Evolutionary conservation across 2,113 vertebrate genomes (phyloP).

Genomic region (Elaphurus davidianus): DNA sequence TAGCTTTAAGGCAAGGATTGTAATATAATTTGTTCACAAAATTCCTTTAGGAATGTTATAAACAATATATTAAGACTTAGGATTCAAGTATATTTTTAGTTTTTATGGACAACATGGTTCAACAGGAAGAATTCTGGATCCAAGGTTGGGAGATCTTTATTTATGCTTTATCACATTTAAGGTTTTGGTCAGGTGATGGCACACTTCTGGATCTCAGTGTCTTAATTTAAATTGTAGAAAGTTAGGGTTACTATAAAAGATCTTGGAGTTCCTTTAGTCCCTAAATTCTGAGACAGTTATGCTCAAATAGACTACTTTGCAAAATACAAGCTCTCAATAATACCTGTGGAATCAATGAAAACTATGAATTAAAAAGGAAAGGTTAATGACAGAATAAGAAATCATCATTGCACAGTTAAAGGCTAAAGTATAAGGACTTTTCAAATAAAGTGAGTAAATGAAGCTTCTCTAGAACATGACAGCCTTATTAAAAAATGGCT

Average conservation of each 20-base stretch:
- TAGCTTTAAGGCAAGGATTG: neutral
- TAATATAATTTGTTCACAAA: neutral
- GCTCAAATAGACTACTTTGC: neutral
- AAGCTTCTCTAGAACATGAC: neutral
- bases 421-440: neutral
- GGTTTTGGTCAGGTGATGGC: neutral
- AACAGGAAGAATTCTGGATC: neutral
- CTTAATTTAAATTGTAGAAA: neutral
- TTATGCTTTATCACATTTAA: neutral
- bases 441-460: constrained; percentile 15
- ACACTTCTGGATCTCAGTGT: neutral
- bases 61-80: neutral
- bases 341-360: neutral
- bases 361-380: constrained; percentile 2
- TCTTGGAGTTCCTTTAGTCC: neutral
- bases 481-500: neutral
- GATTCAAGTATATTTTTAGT: neutral
- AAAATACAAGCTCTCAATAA: neutral
- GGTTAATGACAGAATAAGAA: neutral
- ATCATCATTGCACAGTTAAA: neutral
- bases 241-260: neutral
- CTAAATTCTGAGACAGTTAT: neutral
- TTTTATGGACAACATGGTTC: neutral
- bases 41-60: neutral
- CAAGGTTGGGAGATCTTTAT: neutral